Evolutionary conservation across 2,797 vertebrate species (phyloP).

Genomic region (Naso thynnoides): DNA sequence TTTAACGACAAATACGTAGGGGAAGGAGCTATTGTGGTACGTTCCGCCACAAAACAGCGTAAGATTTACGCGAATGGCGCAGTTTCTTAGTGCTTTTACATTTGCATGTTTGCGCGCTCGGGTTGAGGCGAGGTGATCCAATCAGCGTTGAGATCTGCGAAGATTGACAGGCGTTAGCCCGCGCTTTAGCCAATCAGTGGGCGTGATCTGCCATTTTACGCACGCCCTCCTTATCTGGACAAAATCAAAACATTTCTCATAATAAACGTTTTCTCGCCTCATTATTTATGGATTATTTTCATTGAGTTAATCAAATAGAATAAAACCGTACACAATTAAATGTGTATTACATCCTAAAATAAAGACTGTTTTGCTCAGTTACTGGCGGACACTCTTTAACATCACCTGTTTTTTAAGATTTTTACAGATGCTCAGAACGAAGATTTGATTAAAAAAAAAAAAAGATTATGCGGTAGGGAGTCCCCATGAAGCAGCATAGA

Average conservation of each 20-base stretch:
- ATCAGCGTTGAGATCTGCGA: slow-evolving; percentile 63
- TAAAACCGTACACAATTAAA: background rate
- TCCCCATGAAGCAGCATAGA: background rate
- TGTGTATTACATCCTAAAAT: background rate
- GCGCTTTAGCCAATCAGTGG: slow-evolving; percentile 50
- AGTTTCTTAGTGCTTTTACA: slow-evolving; percentile 29
- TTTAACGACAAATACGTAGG: slow-evolving; percentile 56
- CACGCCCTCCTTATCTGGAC: slow-evolving; percentile 5
- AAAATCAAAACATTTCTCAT: slow-evolving; percentile 15
- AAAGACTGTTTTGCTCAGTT: background rate
- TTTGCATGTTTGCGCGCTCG: slow-evolving; percentile 7
- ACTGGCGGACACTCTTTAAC: background rate
- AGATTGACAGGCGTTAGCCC: slow-evolving; percentile 46
- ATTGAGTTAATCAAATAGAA: background rate
- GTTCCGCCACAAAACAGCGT: slow-evolving; percentile 55
- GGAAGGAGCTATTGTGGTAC: accelerated
- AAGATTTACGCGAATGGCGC: slow-evolving; percentile 74
- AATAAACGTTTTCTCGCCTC: background rate
- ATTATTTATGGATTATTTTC: background rate
- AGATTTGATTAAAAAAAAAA: background rate
- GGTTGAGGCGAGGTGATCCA: slow-evolving; percentile 62
- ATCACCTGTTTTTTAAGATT: background rate
- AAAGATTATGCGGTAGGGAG: background rate
- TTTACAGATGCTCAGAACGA: too few species aligned
- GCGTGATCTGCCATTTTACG: background rate